These are phyloP conservation scores for Drosophila tripunctata DNA, from an alignment of 2,888 invertebrate genomes.

Conservation along the genomic window DNA sequence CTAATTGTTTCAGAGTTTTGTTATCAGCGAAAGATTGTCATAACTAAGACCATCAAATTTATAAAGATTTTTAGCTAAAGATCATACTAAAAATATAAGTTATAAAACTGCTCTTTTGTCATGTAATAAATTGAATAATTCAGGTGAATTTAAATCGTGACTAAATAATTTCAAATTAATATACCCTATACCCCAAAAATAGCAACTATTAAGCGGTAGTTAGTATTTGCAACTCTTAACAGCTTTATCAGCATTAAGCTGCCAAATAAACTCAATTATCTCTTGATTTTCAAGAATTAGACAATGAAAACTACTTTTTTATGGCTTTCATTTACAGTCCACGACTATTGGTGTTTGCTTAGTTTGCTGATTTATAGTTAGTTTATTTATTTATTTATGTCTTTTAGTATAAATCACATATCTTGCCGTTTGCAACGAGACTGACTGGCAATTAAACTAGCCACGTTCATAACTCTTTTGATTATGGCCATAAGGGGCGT, in stretches of 20 bases:
- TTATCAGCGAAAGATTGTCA: neutral
- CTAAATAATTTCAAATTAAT: neutral
- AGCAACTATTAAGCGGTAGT: neutral
- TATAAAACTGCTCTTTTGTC: neutral
- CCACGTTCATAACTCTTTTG: constrained; percentile 46
- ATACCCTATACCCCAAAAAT: too few species aligned
- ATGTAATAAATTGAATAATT: too few species aligned
- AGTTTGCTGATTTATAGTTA: neutral
- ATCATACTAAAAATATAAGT: neutral
- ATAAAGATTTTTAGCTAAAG: too few species aligned
- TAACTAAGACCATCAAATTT: neutral
- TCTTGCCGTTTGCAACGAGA: neutral
- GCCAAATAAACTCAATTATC: neutral
- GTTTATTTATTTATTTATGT: neutral
- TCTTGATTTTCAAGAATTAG: neutral
- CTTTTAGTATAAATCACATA: neutral
- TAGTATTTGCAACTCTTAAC: neutral
- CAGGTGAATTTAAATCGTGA: too few species aligned
- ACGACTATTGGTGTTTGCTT: constrained; percentile 5
- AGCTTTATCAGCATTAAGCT: neutral
- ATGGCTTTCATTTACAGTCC: constrained; percentile 2
- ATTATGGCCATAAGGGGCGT: constrained; percentile 34
- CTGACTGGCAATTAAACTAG: constrained; percentile 35
- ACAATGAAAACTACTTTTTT: constrained; percentile 1
- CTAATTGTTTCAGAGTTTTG: constrained; percentile 14